A percentile compares a stretch with the other conserved stretches of the same genome.
phyloP scores from a whole-genome alignment of 2,888 invertebrate genomes.

The Amiota communis region DNA sequence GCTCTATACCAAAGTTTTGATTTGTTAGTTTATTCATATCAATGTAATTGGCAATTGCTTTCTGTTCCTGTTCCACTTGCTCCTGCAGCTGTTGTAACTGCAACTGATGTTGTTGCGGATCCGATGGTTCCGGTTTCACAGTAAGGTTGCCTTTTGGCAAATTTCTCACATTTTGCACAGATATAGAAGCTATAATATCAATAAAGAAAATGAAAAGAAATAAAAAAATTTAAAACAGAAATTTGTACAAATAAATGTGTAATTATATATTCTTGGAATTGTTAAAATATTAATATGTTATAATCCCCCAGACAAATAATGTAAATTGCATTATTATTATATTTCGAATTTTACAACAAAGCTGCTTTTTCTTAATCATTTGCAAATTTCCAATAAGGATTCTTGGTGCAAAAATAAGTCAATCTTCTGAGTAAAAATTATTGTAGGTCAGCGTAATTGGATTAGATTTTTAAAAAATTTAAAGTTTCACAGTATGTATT shows the following conservation, averaged over 20 bases:
- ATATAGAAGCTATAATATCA: constrained; percentile 80
- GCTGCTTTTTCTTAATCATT: no score
- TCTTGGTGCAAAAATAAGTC: no score
- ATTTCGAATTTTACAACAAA: no score
- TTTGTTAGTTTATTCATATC: constrained; percentile 67
- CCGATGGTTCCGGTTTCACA: constrained; percentile 72
- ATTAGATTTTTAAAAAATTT: no score
- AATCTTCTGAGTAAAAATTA: no score
- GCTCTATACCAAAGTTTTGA: constrained; percentile 66
- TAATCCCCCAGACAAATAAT: no score
- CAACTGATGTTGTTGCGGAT: constrained; percentile 47
- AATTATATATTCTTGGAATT: constrained; percentile 26
- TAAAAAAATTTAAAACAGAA: constrained; percentile 36
- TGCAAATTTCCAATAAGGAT: no score
- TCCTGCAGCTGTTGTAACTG: constrained; percentile 43
- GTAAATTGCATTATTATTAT: no score
- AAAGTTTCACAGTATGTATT: no score
- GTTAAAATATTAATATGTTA: constrained; percentile 32
- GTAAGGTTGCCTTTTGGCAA: constrained; percentile 72
- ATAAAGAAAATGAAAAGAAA: constrained; percentile 49
- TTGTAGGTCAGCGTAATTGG: no score
- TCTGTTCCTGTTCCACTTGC: constrained; percentile 39
- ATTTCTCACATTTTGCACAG: constrained; percentile 75
- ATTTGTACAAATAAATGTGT: no score
- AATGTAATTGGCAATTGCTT: constrained; percentile 64